These are phyloP conservation scores for Dryococelus australis DNA, from an alignment of 2,888 invertebrate genomes.

Conservation along the genomic window DNA sequence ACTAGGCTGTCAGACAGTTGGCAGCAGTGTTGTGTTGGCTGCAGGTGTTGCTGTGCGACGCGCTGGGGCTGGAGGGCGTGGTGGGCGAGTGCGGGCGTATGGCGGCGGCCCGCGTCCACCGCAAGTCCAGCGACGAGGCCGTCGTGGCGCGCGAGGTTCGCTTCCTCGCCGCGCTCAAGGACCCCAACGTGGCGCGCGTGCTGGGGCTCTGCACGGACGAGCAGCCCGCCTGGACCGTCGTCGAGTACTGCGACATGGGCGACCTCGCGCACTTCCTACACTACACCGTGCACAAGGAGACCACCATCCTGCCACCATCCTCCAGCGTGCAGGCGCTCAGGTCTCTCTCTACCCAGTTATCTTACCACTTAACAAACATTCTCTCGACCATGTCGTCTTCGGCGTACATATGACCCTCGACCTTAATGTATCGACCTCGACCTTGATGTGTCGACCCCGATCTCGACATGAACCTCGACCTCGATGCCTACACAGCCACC, in stretches of 20 bases:
- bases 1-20: too few species aligned
- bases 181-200: conserved; percentile 71
- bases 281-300: conserved; percentile 57
- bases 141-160: conserved; percentile 67
- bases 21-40: background rate
- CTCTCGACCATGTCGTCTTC: too few species aligned
- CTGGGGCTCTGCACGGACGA: conserved; percentile 68
- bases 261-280: conserved; percentile 75
- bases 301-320: conserved; percentile 53
- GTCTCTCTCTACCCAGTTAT: conserved; percentile 47
- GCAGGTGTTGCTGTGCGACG: conserved; percentile 65
- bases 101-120: conserved; percentile 63
- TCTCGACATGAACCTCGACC: too few species aligned
- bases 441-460: too few species aligned
- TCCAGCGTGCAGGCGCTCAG: conserved; percentile 58
- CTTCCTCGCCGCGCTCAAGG: conserved; percentile 71
- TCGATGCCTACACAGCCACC: too few species aligned
- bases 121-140: conserved; percentile 55
- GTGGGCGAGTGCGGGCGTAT: conserved; percentile 61
- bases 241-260: conserved; percentile 78
- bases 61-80: conserved; percentile 61
- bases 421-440: too few species aligned
- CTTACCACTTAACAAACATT: background rate
- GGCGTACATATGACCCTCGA: too few species aligned
- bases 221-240: conserved; percentile 72